These are phyloP conservation scores for Esox niger DNA, from an alignment of 2,113 vertebrate species.

Conservation along the genomic window DNA sequence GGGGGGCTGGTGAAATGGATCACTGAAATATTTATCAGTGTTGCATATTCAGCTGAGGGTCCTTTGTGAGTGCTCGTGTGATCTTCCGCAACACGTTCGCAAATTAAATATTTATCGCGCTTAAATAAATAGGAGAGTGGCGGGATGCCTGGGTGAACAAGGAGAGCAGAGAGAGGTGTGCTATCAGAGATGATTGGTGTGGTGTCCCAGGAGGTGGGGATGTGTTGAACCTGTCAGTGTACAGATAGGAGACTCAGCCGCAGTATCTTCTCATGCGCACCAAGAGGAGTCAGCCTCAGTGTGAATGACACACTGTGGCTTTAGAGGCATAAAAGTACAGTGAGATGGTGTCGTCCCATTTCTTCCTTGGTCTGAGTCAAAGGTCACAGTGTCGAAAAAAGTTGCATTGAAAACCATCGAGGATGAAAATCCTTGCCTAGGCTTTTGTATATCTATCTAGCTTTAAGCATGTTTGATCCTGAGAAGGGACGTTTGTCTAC, in stretches of 20 bases:
- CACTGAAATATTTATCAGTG: slow-evolving; percentile 77
- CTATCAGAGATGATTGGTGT: slow-evolving; percentile 61
- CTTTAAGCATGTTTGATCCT: too few species aligned
- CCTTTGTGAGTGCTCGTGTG: slow-evolving; percentile 75
- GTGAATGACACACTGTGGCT: neutral
- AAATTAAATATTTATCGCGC: slow-evolving; percentile 78
- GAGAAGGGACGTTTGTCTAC: too few species aligned
- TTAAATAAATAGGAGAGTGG: slow-evolving; percentile 75
- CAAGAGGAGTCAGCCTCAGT: slow-evolving; percentile 42
- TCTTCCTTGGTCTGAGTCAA: too few species aligned
- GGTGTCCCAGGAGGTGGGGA: slow-evolving; percentile 45
- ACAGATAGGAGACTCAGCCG: slow-evolving; percentile 57
- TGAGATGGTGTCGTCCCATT: neutral
- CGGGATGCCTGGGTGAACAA: slow-evolving; percentile 26
- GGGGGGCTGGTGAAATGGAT: slow-evolving; percentile 67
- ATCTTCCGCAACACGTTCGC: slow-evolving; percentile 74
- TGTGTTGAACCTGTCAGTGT: slow-evolving; percentile 55
- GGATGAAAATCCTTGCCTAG: too few species aligned
- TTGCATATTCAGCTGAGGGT: slow-evolving; percentile 76
- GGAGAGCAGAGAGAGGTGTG: slow-evolving; percentile 35
- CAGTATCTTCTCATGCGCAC: slow-evolving; percentile 53
- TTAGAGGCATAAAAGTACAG: neutral
- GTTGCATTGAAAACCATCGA: too few species aligned
- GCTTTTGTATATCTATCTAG: too few species aligned
- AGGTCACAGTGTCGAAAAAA: too few species aligned